phyloP scores from a whole-genome alignment of 1,140 invertebrate species.

The Belonocnema kinseyi region DNA sequence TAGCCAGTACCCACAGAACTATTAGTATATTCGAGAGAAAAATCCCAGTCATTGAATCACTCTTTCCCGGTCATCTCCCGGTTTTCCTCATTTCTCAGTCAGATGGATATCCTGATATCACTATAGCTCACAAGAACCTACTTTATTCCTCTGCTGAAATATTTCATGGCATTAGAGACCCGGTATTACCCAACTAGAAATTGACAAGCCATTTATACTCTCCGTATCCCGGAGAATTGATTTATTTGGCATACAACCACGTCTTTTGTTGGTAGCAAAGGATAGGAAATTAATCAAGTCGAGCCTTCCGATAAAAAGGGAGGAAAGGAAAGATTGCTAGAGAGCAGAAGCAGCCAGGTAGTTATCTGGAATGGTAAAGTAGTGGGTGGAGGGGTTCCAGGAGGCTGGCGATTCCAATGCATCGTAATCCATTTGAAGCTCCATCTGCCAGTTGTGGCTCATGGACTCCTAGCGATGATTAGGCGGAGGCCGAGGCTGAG shows the following conservation, averaged over 20 bases:
- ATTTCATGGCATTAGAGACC: not conserved
- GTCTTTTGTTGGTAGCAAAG: constrained; percentile 27
- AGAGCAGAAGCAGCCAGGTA: constrained; percentile 18
- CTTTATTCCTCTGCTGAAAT: constrained; percentile 10
- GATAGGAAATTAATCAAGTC: constrained; percentile 23
- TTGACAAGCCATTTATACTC: constrained; percentile 7
- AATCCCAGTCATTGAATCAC: too few species aligned
- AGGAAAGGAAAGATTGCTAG: constrained; percentile 1
- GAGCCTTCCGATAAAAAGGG: not conserved
- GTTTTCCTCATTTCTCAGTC: too few species aligned
- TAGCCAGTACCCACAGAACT: too few species aligned
- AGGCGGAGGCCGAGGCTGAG: constrained; percentile 48
- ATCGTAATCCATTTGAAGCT: constrained; percentile 53
- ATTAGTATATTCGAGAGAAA: too few species aligned
- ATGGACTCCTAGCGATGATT: constrained; percentile 50
- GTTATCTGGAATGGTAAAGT: constrained; percentile 17
- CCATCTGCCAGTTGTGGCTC: constrained; percentile 48
- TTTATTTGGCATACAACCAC: constrained; percentile 25
- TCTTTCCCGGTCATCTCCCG: too few species aligned
- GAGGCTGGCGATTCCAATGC: constrained; percentile 49
- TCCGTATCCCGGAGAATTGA: not conserved
- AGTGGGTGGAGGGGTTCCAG: constrained; percentile 51
- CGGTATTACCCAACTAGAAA: not conserved
- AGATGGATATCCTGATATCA: too few species aligned
- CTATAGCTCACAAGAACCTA: not conserved